Percentiles rank a stretch among this genome's conserved stretches.
Conservation (phyloP, 2,113 vertebrate genomes). For the Arenaria interpres region DNA sequence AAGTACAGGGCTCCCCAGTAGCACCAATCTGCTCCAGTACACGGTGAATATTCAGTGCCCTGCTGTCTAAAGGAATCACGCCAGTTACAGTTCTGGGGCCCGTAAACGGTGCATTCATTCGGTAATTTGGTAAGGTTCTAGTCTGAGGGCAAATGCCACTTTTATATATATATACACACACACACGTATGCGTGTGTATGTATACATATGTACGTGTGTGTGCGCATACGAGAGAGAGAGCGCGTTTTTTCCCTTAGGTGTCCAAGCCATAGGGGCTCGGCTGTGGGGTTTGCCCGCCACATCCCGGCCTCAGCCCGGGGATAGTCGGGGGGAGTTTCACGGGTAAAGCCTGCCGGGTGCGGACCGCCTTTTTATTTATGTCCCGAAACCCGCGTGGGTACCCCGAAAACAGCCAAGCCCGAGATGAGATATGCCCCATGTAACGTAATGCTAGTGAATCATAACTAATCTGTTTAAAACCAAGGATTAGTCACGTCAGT, state of each 20-base stretch:
- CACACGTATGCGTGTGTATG: rapidly evolving
- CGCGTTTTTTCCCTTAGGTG: rapidly evolving
- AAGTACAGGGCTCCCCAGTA: background rate
- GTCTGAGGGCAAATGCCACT: background rate
- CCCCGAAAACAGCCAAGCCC: background rate
- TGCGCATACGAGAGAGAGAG: rapidly evolving
- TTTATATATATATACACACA: background rate
- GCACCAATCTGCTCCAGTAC: background rate
- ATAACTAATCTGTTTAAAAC: slow-evolving; percentile 65
- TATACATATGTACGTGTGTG: rapidly evolving
- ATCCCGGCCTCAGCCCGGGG: background rate
- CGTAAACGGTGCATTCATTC: background rate
- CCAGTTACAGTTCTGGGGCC: background rate
- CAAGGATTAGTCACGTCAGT: slow-evolving; percentile 58
- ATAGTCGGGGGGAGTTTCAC: background rate
- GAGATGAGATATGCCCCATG: background rate
- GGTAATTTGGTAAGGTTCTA: background rate
- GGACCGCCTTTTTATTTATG: background rate
- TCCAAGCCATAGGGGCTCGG: background rate
- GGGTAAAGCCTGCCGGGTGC: background rate
- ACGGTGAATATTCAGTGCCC: background rate
- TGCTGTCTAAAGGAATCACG: background rate
- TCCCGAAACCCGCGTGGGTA: background rate
- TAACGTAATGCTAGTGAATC: slow-evolving; percentile 48
- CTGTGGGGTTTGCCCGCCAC: rapidly evolving